These are phyloP conservation scores for Drosophila cardini DNA, from an alignment of 1,140 invertebrate genomes.

Conservation along the genomic window DNA sequence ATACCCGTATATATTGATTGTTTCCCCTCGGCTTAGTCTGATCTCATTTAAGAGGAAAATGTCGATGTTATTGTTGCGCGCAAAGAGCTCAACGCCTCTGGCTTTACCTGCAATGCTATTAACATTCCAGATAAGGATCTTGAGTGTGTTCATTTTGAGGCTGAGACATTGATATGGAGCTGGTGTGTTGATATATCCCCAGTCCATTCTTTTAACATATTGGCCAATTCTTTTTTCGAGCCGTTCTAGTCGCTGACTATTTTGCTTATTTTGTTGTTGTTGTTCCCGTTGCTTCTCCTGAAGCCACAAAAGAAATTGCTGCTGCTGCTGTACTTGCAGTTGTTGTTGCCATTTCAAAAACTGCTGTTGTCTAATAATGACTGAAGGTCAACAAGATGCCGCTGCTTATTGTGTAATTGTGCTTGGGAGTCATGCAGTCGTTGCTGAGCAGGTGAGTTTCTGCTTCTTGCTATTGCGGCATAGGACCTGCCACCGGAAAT, in stretches of 20 bases:
- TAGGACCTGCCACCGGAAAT: no score
- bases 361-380: conserved; percentile 18
- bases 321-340: conserved; percentile 1
- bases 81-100: conserved; percentile 32
- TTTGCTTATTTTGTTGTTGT: conserved; percentile 36
- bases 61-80: conserved; percentile 29
- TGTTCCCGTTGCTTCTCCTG: no score
- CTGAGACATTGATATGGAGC: background rate
- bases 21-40: conserved; percentile 7
- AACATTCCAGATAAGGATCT: conserved; percentile 39
- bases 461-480: no score
- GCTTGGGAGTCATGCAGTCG: no score
- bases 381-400: background rate
- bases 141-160: conserved; percentile 16
- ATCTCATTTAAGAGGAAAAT: no score
- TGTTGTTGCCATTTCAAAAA: conserved; percentile 14
- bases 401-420: no score
- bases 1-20: conserved; percentile 32
- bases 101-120: conserved; percentile 27
- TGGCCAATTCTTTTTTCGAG: conserved; percentile 39
- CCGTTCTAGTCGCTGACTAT: conserved; percentile 22
- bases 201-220: no score
- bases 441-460: no score
- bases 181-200: background rate
- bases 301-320: conserved; percentile 8